A percentile compares a stretch with the other conserved stretches of the same genome.
phyloP scores from a whole-genome alignment of 2,797 vertebrate genomes.

The Karalla daura region DNA sequence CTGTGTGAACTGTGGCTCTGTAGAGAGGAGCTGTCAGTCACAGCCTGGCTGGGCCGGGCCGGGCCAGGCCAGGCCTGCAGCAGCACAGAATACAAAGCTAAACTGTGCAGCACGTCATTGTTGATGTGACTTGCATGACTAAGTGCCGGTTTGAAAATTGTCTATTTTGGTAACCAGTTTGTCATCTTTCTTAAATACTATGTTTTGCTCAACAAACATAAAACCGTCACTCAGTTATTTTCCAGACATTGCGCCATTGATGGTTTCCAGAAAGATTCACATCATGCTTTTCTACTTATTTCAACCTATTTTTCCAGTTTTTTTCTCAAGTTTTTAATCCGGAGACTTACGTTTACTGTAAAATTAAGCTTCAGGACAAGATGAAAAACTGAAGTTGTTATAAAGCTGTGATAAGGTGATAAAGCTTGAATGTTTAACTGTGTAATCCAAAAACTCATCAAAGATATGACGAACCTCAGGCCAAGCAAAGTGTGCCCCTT shows the following conservation, averaged over 20 bases:
- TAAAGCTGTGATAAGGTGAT: too few relatives aligned
- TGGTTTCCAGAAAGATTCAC: neutral
- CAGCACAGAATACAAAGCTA: slow-evolving; percentile 18
- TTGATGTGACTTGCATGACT: neutral
- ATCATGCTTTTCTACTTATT: neutral
- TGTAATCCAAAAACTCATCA: too few relatives aligned
- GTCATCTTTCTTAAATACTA: neutral
- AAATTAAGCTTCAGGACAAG: neutral
- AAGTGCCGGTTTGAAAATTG: too few relatives aligned
- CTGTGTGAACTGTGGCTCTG: neutral
- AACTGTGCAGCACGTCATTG: neutral
- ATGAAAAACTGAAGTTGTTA: too few relatives aligned
- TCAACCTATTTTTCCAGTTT: neutral
- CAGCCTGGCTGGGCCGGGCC: slow-evolving; percentile 2
- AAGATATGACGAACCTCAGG: too few relatives aligned
- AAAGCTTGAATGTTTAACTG: too few relatives aligned
- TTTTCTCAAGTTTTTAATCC: neutral
- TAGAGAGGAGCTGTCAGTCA: slow-evolving; percentile 44
- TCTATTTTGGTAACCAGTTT: neutral
- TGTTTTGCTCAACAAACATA: neutral
- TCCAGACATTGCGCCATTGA: neutral
- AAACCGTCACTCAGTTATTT: neutral
- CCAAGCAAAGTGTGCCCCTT: too few relatives aligned
- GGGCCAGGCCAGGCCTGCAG: slow-evolving; percentile 7
- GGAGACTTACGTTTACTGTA: neutral